These are phyloP conservation scores for Cyanoderma ruficeps DNA, from an alignment of 2,113 vertebrate genomes.

Conservation along the genomic window DNA sequence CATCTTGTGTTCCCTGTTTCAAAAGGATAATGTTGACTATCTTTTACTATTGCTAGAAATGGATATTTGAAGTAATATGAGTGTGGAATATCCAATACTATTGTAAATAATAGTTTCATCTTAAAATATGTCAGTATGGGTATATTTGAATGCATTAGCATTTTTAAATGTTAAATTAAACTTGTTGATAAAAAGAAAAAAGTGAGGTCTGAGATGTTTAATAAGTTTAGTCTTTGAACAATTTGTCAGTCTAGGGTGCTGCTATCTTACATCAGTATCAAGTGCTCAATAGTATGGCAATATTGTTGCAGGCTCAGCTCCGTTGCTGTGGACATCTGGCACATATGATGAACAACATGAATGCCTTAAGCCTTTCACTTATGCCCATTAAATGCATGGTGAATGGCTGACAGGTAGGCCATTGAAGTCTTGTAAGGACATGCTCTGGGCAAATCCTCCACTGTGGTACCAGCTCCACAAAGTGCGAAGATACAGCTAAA, in stretches of 20 bases:
- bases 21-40: not conserved
- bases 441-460: not conserved
- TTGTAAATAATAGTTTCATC: not conserved
- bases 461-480: not conserved
- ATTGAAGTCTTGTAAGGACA: not conserved
- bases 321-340: slow-evolving; percentile 33
- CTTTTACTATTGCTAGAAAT: not conserved
- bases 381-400: not conserved
- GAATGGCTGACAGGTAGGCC: slow-evolving; percentile 31
- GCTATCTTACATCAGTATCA: not conserved
- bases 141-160: not conserved
- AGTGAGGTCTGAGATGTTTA: not conserved
- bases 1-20: not conserved
- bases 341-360: not conserved
- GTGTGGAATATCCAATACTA: not conserved
- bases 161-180: not conserved
- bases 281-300: not conserved
- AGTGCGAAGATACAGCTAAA: not conserved
- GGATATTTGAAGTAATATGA: not conserved
- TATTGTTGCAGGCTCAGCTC: not conserved
- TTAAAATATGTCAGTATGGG: not conserved
- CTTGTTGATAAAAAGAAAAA: not conserved
- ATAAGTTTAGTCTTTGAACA: not conserved
- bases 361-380: slow-evolving; percentile 5
- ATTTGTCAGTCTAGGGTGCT: not conserved